Conservation (phyloP, 2,888 invertebrate species). For the Apodemia mormo region DNA sequence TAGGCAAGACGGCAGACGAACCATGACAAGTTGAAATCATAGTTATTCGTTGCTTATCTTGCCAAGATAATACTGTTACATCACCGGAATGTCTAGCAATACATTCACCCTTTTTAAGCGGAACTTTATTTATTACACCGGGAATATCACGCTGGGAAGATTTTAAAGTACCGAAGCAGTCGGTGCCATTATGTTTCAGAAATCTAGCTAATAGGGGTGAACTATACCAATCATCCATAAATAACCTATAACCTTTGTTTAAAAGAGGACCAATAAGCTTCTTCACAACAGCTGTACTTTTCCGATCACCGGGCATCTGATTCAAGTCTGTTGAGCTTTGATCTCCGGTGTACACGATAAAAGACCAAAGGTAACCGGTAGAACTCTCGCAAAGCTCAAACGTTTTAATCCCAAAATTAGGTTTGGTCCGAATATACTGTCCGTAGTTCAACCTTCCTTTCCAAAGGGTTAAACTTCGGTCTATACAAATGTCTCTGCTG, state of each 20-base stretch:
- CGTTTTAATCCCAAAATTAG: slow-evolving; percentile 37
- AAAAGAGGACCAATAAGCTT: slow-evolving; percentile 25
- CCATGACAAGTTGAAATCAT: slow-evolving; percentile 6
- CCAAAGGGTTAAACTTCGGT: slow-evolving; percentile 34
- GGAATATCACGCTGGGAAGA: slow-evolving; percentile 17
- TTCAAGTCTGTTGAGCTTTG: background rate
- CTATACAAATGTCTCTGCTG: slow-evolving; percentile 31
- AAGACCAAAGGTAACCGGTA: slow-evolving; percentile 32
- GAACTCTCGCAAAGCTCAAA: slow-evolving; percentile 39
- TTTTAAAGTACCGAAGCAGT: slow-evolving; percentile 30
- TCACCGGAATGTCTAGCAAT: background rate
- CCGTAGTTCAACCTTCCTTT: slow-evolving; percentile 29
- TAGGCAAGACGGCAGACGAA: slow-evolving; percentile 1
- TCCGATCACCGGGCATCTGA: background rate
- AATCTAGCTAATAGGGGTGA: slow-evolving; percentile 31
- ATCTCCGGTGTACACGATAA: slow-evolving; percentile 25
- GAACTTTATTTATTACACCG: background rate
- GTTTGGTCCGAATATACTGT: slow-evolving; percentile 33
- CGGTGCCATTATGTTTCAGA: slow-evolving; percentile 30
- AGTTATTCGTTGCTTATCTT: background rate
- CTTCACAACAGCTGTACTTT: slow-evolving; percentile 8
- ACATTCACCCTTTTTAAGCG: background rate
- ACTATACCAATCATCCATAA: slow-evolving; percentile 26
- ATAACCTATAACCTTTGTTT: slow-evolving; percentile 33
- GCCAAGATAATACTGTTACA: background rate